A percentile compares a stretch with the other conserved stretches of the same genome.
These are phyloP conservation scores for Drosophila conformis DNA, from an alignment of 2,888 invertebrate species.

Conservation along the genomic window DNA sequence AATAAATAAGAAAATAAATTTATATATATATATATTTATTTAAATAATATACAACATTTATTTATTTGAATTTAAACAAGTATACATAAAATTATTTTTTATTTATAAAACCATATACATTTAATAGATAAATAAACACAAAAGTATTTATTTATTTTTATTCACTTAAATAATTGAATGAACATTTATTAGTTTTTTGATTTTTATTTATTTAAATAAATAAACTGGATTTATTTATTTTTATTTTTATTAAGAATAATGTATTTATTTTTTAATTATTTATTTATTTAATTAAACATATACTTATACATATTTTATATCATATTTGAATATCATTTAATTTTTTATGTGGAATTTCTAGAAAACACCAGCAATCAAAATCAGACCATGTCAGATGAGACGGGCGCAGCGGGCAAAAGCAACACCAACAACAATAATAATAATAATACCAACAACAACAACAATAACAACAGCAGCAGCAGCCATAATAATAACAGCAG, in stretches of 20 bases:
- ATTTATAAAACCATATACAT: not conserved
- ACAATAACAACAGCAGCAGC: constrained; percentile 11
- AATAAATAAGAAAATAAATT: not conserved
- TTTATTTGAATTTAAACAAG: not conserved
- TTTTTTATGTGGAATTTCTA: constrained; percentile 7
- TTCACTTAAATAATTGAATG: not conserved
- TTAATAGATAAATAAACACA: not conserved
- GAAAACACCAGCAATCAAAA: constrained; percentile 46
- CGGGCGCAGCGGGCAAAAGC: constrained; percentile 35
- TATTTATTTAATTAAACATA: not conserved
- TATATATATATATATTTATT: not conserved
- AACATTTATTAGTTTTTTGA: too few relatives aligned
- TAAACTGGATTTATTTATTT: not conserved
- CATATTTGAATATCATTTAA: not conserved
- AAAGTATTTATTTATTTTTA: not conserved
- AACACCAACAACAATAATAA: constrained; percentile 12
- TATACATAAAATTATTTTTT: not conserved
- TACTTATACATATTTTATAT: not conserved
- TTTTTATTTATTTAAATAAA: not conserved
- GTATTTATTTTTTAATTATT: not conserved
- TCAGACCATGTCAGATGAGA: constrained; percentile 63
- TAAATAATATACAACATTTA: not conserved
- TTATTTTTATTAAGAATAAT: not conserved
- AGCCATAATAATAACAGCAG: constrained; percentile 17
- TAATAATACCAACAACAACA: constrained; percentile 17